phyloP scores from a whole-genome alignment of 2,888 invertebrate genomes.

The Acrobasis repandana region DNA sequence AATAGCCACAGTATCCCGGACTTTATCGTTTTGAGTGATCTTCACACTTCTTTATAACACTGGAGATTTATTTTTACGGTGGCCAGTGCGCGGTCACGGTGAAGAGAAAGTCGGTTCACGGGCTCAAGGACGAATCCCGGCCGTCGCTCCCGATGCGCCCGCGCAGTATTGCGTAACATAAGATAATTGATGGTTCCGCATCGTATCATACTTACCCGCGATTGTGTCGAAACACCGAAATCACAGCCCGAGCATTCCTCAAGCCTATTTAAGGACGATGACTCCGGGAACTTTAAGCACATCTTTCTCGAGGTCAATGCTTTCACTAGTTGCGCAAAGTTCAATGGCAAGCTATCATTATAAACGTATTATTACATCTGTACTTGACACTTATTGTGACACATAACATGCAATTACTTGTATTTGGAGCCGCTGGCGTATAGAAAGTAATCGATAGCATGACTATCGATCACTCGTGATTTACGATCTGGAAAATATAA shows the following conservation, averaged over 20 bases:
- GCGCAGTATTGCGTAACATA: conserved; percentile 54
- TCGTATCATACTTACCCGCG: conserved; percentile 15
- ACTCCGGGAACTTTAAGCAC: conserved; percentile 48
- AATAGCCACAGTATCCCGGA: conserved; percentile 34
- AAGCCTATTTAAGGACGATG: conserved; percentile 66
- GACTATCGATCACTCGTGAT: conserved; percentile 26
- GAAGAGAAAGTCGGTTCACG: conserved; percentile 72
- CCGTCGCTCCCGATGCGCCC: conserved; percentile 54
- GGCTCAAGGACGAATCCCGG: conserved; percentile 73
- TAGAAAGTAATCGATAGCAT: conserved; percentile 6
- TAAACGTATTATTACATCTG: conserved; percentile 8
- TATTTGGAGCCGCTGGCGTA: background rate
- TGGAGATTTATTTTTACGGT: conserved; percentile 43
- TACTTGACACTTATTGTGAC: conserved; percentile 10
- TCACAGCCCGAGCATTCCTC: conserved; percentile 49
- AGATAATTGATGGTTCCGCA: conserved; percentile 54
- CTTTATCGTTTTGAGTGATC: conserved; percentile 46
- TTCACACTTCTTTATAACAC: conserved; percentile 35
- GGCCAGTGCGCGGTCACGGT: conserved; percentile 36
- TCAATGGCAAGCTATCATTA: conserved; percentile 28
- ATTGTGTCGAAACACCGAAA: conserved; percentile 50
- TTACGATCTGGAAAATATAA: conserved; percentile 1
- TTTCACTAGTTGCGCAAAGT: conserved; percentile 43
- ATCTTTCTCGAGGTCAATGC: conserved; percentile 40
- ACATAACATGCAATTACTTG: conserved; percentile 1